phyloP scores from a whole-genome alignment of 2,113 vertebrate genomes.

The Dromaius novaehollandiae region DNA sequence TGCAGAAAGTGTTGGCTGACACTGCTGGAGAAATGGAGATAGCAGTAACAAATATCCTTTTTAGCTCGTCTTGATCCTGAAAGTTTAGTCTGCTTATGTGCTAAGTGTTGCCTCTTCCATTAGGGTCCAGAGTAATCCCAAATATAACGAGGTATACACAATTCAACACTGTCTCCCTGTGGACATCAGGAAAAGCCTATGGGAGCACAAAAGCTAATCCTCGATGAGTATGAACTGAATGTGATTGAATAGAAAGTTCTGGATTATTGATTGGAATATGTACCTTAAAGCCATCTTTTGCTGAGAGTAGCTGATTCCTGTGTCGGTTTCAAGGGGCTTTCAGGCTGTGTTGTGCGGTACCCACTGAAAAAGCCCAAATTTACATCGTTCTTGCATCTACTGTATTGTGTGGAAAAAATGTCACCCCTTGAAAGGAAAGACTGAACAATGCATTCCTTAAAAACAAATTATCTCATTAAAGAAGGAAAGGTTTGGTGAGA shows the following conservation, averaged over 20 bases:
- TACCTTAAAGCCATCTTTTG: slow-evolving; percentile 55
- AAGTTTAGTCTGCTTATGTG: slow-evolving; percentile 41
- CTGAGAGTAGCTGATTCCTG: slow-evolving; percentile 41
- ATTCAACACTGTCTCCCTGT: slow-evolving; percentile 11
- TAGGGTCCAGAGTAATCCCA: slow-evolving; percentile 36
- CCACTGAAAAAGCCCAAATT: slow-evolving; percentile 46
- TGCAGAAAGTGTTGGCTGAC: background rate
- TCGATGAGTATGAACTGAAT: slow-evolving; percentile 65
- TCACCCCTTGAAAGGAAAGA: slow-evolving; percentile 63
- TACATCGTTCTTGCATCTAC: slow-evolving; percentile 50
- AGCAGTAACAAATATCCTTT: slow-evolving; percentile 23
- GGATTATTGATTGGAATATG: slow-evolving; percentile 74
- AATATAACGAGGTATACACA: slow-evolving; percentile 34
- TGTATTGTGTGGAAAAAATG: slow-evolving; percentile 59
- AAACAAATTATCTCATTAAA: slow-evolving; percentile 71
- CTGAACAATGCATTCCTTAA: slow-evolving; percentile 25
- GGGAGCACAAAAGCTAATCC: slow-evolving; percentile 70
- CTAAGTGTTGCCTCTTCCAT: slow-evolving; percentile 38
- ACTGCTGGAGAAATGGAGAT: background rate
- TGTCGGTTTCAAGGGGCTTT: slow-evolving; percentile 59
- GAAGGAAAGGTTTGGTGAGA: slow-evolving; percentile 29
- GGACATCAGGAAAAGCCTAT: slow-evolving; percentile 59
- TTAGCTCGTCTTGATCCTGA: background rate
- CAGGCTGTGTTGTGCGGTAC: slow-evolving; percentile 4
- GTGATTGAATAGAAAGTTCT: slow-evolving; percentile 73